These are phyloP conservation scores for Diogma glabrata DNA, from an alignment of 2,888 invertebrate species.

Conservation along the genomic window DNA sequence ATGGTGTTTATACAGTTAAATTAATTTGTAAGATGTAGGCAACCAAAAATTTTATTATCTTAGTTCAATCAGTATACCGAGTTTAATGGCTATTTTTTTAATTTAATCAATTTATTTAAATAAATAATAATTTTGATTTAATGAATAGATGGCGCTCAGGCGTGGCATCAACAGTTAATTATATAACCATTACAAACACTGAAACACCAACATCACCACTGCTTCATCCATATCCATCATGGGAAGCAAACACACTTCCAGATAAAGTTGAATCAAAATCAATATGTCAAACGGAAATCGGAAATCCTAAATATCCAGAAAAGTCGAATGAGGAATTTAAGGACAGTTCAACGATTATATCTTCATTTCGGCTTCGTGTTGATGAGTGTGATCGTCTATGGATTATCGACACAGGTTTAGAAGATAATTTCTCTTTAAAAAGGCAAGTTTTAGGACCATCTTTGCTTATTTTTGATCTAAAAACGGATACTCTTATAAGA, in stretches of 20 bases:
- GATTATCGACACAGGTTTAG: constrained; percentile 70
- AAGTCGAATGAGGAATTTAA: constrained; percentile 36
- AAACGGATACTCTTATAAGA: constrained; percentile 58
- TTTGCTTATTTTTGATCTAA: constrained; percentile 60
- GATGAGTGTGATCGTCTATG: constrained; percentile 71
- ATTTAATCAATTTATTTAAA: too few species aligned
- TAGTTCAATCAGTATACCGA: too few species aligned
- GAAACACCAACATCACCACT: constrained; percentile 48
- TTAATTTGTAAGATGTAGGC: too few species aligned
- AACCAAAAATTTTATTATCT: too few species aligned
- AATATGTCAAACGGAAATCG: too few species aligned
- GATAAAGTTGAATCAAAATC: constrained; percentile 40
- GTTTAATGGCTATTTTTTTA: too few species aligned
- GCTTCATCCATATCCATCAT: constrained; percentile 64
- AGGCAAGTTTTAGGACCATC: constrained; percentile 52
- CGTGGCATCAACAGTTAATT: constrained; percentile 57
- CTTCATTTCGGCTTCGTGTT: constrained; percentile 59
- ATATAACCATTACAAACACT: constrained; percentile 42
- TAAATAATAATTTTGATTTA: too few species aligned
- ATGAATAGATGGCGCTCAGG: constrained; percentile 61
- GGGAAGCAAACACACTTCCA: constrained; percentile 65
- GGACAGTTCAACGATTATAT: constrained; percentile 52
- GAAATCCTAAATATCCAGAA: too few species aligned
- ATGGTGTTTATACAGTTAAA: too few species aligned
- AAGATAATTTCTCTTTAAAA: constrained; percentile 56